Evolutionary conservation across 2,888 invertebrate species (phyloP).

Genomic region (Athalia rosae): DNA sequence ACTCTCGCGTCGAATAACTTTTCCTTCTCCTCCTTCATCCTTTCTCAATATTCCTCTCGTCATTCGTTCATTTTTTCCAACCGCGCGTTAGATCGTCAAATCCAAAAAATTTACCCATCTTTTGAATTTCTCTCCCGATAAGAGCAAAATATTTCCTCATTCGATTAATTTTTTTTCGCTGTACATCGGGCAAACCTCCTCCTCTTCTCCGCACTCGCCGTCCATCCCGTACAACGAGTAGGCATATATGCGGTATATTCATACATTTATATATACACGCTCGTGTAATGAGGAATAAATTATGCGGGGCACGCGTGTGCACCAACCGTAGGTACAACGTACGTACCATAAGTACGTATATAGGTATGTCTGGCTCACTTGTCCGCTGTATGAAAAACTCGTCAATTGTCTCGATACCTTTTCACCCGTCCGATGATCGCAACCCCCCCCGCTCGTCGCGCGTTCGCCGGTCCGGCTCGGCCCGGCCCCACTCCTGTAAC

Average conservation of each 20-base stretch:
- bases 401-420: slow-evolving; percentile 39
- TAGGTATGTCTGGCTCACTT: background rate
- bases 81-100: background rate
- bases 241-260: background rate
- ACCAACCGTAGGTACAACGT: background rate
- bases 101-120: background rate
- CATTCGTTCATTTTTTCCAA: background rate
- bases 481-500: no score
- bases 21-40: no score
- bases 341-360: no score
- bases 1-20: no score
- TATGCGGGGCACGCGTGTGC: slow-evolving; percentile 38
- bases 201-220: background rate
- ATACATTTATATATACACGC: background rate
- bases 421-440: slow-evolving; percentile 29
- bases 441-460: background rate
- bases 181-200: background rate
- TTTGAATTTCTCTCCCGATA: background rate
- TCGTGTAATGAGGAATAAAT: slow-evolving; percentile 30
- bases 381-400: slow-evolving; percentile 22
- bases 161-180: background rate
- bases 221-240: background rate
- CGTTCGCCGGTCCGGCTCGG: background rate
- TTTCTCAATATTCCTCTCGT: no score
- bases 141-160: no score